Percentiles rank a stretch among this genome's conserved stretches.
Evolutionary conservation across 1,140 invertebrate genomes (phyloP).

Genomic region (Harlomillsia oculata): DNA sequence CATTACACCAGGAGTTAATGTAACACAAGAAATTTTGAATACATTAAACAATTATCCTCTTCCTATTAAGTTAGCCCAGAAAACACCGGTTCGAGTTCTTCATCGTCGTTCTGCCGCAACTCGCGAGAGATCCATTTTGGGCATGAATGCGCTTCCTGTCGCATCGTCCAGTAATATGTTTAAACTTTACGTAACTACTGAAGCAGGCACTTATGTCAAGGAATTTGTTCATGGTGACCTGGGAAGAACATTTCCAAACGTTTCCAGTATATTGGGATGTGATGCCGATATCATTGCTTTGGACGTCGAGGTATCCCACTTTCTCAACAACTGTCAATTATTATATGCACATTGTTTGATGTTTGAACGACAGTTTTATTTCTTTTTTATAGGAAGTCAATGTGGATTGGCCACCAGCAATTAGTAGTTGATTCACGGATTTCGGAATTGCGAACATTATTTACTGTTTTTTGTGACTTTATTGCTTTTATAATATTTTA

Average conservation of each 20-base stretch:
- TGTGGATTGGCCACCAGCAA: conserved; percentile 23
- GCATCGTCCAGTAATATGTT: conserved; percentile 45
- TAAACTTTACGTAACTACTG: conserved; percentile 61
- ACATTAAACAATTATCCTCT: conserved; percentile 42
- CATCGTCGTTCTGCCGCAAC: conserved; percentile 57
- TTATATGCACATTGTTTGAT: neutral
- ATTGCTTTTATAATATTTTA: neutral
- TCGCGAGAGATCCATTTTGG: conserved; percentile 44
- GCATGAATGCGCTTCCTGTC: conserved; percentile 25
- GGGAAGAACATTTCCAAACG: conserved; percentile 66
- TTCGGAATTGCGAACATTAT: neutral
- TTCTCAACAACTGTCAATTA: neutral
- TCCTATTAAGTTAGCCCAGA: conserved; percentile 48
- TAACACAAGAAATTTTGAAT: conserved; percentile 44
- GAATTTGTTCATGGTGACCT: conserved; percentile 96
- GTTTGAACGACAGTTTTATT: neutral
- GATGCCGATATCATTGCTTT: conserved; percentile 56
- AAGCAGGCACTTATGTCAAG: conserved; percentile 94
- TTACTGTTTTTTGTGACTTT: neutral
- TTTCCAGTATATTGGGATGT: conserved; percentile 49
- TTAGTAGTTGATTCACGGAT: neutral
- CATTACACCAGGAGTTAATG: conserved; percentile 41
- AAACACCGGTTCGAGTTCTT: conserved; percentile 73
- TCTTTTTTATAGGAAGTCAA: conserved; percentile 14
- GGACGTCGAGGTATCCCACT: conserved; percentile 56